These are phyloP conservation scores for Actias luna DNA, from an alignment of 2,888 invertebrate genomes.

Conservation along the genomic window DNA sequence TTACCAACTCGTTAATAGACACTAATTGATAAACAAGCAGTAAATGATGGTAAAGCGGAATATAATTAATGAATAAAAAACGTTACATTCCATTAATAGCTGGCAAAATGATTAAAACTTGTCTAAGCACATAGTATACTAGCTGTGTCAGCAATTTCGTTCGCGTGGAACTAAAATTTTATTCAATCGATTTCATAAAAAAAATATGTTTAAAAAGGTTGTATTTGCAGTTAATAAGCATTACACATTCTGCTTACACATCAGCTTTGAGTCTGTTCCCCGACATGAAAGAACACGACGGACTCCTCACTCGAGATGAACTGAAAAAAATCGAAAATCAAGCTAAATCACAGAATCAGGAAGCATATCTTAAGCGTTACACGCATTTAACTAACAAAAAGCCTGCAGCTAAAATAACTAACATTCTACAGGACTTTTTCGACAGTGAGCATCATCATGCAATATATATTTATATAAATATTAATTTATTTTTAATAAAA, in stretches of 20 bases:
- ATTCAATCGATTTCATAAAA: too few species aligned
- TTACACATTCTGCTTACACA: slow-evolving; percentile 67
- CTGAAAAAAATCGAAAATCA: slow-evolving; percentile 48
- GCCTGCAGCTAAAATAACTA: slow-evolving; percentile 50
- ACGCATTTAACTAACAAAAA: slow-evolving; percentile 38
- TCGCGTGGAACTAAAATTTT: too few species aligned
- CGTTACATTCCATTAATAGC: not conserved
- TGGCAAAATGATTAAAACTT: too few species aligned
- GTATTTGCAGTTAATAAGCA: slow-evolving; percentile 61
- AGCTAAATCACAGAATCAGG: slow-evolving; percentile 50
- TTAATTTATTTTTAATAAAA: not conserved
- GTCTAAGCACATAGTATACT: too few species aligned
- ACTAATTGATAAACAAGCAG: not conserved
- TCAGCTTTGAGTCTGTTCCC: slow-evolving; percentile 75
- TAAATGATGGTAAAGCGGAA: not conserved
- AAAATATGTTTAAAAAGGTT: too few species aligned
- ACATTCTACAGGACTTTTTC: slow-evolving; percentile 58
- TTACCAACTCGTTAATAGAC: not conserved
- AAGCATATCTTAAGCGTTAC: slow-evolving; percentile 49
- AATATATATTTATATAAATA: not conserved
- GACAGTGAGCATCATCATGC: slow-evolving; percentile 43
- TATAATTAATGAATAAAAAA: not conserved
- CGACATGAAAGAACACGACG: slow-evolving; percentile 72
- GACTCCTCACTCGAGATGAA: slow-evolving; percentile 57
- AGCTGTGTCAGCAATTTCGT: too few species aligned